A percentile compares a stretch with the other conserved stretches of the same genome.
Conservation (phyloP, 2,888 invertebrate species). For the Drosophila nigricruria region DNA sequence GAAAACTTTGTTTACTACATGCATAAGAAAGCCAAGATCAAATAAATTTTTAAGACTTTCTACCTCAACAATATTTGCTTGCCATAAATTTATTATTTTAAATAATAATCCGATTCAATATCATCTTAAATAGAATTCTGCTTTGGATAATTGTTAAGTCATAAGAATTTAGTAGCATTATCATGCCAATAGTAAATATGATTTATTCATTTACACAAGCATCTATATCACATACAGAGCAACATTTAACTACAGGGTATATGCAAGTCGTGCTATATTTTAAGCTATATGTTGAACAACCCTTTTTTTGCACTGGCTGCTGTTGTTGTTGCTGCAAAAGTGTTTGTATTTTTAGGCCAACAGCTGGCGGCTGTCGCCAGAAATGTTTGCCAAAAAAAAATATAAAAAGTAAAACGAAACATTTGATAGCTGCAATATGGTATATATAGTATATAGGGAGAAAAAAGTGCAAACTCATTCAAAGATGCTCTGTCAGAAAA, state of each 20-base stretch:
- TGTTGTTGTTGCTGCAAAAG: background rate
- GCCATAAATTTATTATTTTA: background rate
- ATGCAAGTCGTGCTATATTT: background rate
- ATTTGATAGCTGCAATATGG: conserved; percentile 27
- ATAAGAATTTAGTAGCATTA: background rate
- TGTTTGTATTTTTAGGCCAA: conserved; percentile 29
- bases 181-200: no score
- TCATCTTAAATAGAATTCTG: background rate
- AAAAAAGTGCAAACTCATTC: background rate
- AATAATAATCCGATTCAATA: background rate
- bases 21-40: no score
- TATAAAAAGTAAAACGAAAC: conserved; percentile 4
- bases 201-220: no score
- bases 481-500: background rate
- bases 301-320: conserved; percentile 2
- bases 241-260: background rate
- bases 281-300: background rate
- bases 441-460: background rate
- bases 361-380: conserved; percentile 37
- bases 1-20: no score
- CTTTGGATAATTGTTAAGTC: background rate
- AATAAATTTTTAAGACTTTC: background rate
- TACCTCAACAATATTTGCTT: background rate
- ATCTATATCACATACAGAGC: background rate
- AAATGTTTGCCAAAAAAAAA: conserved; percentile 43